These are phyloP conservation scores for Cynopterus sphinx DNA, from an alignment of 2,797 vertebrate genomes.

Conservation along the genomic window DNA sequence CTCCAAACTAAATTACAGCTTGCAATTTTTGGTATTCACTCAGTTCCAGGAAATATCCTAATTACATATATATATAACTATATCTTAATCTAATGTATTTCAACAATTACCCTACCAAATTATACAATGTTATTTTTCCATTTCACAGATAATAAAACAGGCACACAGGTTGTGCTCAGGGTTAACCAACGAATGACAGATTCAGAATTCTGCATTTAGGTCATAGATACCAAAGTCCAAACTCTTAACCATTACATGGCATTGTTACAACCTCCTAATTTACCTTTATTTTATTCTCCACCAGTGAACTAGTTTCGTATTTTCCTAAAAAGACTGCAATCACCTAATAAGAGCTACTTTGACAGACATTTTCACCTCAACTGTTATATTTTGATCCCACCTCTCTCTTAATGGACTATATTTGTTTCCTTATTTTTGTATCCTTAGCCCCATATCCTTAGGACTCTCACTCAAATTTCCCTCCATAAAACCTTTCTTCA, in stretches of 20 bases:
- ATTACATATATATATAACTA: not conserved
- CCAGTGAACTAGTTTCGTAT: not conserved
- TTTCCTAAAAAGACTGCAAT: not conserved
- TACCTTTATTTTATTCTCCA: not conserved
- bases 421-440: not conserved
- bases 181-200: not conserved
- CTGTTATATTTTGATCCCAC: not conserved
- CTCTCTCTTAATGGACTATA: not conserved
- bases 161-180: not conserved
- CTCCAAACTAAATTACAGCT: not conserved
- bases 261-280: not conserved
- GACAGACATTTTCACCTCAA: not conserved
- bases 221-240: not conserved
- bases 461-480: not conserved
- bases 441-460: not conserved
- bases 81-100: too few species aligned
- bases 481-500: not conserved
- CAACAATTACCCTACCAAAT: not conserved
- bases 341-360: not conserved
- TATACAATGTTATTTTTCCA: not conserved
- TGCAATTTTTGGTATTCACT: not conserved
- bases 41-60: not conserved
- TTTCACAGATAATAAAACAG: not conserved
- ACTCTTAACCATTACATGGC: not conserved
- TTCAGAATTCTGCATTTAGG: not conserved